phyloP scores from a whole-genome alignment of 2,888 invertebrate species.

The Cantharis lateralis region DNA sequence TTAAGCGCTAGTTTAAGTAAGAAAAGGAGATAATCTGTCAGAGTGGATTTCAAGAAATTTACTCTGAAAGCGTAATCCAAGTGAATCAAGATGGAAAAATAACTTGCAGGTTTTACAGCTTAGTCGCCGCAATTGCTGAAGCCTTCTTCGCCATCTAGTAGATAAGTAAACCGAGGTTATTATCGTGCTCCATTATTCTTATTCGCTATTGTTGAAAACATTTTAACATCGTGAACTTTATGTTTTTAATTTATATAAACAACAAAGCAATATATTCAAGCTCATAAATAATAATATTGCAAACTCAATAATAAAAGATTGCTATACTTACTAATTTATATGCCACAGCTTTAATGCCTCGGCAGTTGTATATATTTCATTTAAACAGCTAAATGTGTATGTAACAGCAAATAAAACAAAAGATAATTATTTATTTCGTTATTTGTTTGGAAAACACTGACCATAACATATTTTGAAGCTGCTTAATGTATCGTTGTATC shows the following conservation, averaged over 20 bases:
- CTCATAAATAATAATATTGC: background rate
- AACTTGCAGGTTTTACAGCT: conserved; percentile 42
- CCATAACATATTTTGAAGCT: background rate
- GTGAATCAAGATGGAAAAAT: conserved; percentile 43
- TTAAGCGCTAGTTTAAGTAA: conserved; percentile 30
- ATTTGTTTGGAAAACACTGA: too few species aligned
- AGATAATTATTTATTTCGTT: too few species aligned
- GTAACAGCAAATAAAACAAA: background rate
- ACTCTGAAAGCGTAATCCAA: conserved; percentile 41
- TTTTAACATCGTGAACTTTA: conserved; percentile 29
- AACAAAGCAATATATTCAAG: background rate
- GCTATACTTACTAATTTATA: background rate
- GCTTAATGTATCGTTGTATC: background rate
- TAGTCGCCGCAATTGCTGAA: conserved; percentile 40
- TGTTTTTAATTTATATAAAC: background rate
- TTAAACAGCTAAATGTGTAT: background rate
- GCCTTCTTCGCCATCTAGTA: conserved; percentile 35
- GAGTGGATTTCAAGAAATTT: conserved; percentile 37
- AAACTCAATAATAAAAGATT: background rate
- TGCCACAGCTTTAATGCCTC: background rate
- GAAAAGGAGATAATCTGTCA: conserved; percentile 33
- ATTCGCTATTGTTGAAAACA: conserved; percentile 33
- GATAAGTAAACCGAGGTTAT: conserved; percentile 43
- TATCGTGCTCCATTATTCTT: conserved; percentile 43
- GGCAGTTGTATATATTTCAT: background rate